Evolutionary conservation across 2,888 invertebrate species (phyloP).

Genomic region (Aspidapion aeneum): DNA sequence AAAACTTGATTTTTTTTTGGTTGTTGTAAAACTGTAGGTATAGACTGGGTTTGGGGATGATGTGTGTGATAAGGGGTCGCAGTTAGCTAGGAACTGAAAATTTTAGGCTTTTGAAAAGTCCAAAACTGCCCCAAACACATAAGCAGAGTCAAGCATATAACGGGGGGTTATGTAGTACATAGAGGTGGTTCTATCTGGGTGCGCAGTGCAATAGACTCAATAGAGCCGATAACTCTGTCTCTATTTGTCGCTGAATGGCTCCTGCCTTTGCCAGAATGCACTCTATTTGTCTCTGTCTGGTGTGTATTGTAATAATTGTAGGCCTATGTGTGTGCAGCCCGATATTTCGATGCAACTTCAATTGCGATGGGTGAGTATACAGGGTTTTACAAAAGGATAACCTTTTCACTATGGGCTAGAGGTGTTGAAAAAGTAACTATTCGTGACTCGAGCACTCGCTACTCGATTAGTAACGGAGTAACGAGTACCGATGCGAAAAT

Average conservation of each 20-base stretch:
- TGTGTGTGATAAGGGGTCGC: constrained; percentile 46
- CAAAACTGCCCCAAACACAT: not conserved
- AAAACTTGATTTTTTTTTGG: constrained; percentile 6
- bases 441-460: no score
- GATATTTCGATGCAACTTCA: not conserved
- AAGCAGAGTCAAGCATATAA: not conserved
- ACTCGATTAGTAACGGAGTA: no score
- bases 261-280: not conserved
- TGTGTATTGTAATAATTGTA: no score
- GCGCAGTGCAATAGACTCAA: not conserved
- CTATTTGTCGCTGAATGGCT: not conserved
- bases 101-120: constrained; percentile 31
- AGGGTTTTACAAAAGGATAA: not conserved
- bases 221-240: not conserved
- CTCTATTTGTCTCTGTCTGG: not conserved
- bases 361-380: not conserved
- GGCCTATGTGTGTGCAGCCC: not conserved
- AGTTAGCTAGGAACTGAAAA: constrained; percentile 50
- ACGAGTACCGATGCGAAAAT: no score
- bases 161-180: not conserved
- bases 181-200: not conserved
- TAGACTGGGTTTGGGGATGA: constrained; percentile 46
- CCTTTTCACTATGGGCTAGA: no score
- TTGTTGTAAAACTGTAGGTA: constrained; percentile 46
- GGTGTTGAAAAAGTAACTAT: no score